Evolutionary conservation across 2,888 invertebrate genomes (phyloP), one percentile per base, ranked within the genome.

Genomic region (Phasia obesa): DNA sequence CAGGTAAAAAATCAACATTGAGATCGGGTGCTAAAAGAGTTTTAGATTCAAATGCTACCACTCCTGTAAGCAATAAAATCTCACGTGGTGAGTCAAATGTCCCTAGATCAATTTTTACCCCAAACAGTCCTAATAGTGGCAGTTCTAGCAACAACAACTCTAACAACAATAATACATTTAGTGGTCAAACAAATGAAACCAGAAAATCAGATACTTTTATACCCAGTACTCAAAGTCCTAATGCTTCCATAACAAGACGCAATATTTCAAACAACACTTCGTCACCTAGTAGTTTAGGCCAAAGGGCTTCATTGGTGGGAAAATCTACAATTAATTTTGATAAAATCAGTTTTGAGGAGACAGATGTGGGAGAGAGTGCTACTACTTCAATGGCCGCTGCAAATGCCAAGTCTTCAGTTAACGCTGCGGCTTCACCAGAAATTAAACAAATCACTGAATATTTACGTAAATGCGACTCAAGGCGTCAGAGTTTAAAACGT

Each of bases 401-500:
- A 51, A 77, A 38, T 15, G 19, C n/a, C 0, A 44, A 42, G 17
- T n/a, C 84, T 0, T 53, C 81, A 9, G 47, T 77, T 15, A 59
- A 62, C 7, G 81, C 85, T 2, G 74, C 87, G 0, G 85, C 88
- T 5, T 87, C 88, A 0, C 88, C 89, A 5, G 89, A 90, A 38
- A 84, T 91, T 0, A 89, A 89, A 78, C 89, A 89, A 84, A 88
- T 91, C 13, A 90, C 90, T 0, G 91, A 91, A 9, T 91, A 90
- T 62, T 85, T 91, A 0, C 89, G 89, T 70, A 88, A 87, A 44
- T 89, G 89, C 23, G 89, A 90, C 75, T 86, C 88, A 5, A 87
- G 88, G 0, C 87, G 90, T 4, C 88, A 88, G 60, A 90, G 89
- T 44, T 44, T 88, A 7, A 89, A 88, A 76, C 88, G 88, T 21